Evolutionary conservation across 2,888 invertebrate genomes (phyloP), one percentile per base, ranked within the genome.

Genomic region (Latrodectus elegans): DNA sequence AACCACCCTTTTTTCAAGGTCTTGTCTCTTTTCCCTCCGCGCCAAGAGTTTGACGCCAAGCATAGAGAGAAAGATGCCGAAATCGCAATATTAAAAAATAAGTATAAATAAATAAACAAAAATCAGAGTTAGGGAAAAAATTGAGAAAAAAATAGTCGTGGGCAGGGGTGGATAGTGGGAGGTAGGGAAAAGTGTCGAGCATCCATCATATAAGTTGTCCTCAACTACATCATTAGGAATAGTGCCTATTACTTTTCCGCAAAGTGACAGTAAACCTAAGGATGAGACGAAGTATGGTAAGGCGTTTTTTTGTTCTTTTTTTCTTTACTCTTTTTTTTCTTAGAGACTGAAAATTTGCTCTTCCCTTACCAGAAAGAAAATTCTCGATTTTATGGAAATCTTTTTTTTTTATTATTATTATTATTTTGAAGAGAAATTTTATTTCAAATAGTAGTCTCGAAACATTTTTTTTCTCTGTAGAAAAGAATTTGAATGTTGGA

Each of bases 191-290:
- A 74, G 64, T 73, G 75, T 67, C 75, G 65, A 77, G 77, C 86
- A 87, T 87, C 86, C 75, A 87, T 87, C 86, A 87, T 76, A 55
- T 68, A 77, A 73, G 86, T 87, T 87, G 86, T 87, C 86, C 81
- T 65, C 86, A 87, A 68, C 86, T 87, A 77, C 81, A 87, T 87
- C 86, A 87, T 87, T 87, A 87, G 86, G 81, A 74, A 65, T 72
- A 67, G 81, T 76, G 86, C 86, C 86, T 82, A 81, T 87, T 81
- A 80, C 78, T 68, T 68, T 73, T 77, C 76, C 76, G 67, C 22
- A 60, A 86, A 87, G 68, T 87, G 86, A 87, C 86, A 82, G 86
- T 53, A 70, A 38, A 71, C 68, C 75, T 86, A 80, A 86, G n/a
- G 38, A 38, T 38, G 38, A 38, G 38, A 38, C 38, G 38, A 38